Evolutionary conservation across 2,888 invertebrate genomes (phyloP), one percentile per base, ranked within the genome.

Genomic region (Stenotaenia linearis): DNA sequence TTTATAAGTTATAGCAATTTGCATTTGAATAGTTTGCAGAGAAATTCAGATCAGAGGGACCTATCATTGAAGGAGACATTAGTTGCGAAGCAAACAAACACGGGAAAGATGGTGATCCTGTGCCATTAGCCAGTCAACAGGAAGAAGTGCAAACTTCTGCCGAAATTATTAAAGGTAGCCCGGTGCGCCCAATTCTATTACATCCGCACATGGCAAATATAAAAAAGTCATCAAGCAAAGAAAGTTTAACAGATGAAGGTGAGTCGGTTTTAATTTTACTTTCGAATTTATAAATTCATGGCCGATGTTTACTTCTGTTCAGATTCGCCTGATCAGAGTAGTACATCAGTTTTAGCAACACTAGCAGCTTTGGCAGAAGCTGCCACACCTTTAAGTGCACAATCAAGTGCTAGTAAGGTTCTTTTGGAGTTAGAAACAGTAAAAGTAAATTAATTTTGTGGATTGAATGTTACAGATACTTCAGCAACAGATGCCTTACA

Each of bases 321-420:
- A 79, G 83, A 83, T 78, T 78, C 81, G 28, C 79, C 82, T 25
- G 86, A 86, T 50, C 86, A 86, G 78, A 85, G 84, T 61, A 86
- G 85, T 81, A 86, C 86, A 7, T 86, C 86, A n/a, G 86, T 87
- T 21, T 82, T 86, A 78, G 86, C 87, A 6, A 87, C 87, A 3
- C 81, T 87, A 79, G 87, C 87, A 40, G 87, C 87, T 2, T 82
- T 87, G 40, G 87, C 87, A 10, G 87, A 87, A 81, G 86, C 86
- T 12, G 86, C 86, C 18, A 85, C 85, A 15, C 85, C 86, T 35
- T 83, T 84, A 79, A 69, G 50, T 21, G 79, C 80, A 32, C 80
- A 81, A 79, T 76, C 81, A 50, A 81, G 80, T 81, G 81, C 77
- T 75, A 78, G 79, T 80, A 80, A 81, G 69, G 76, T 61, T 18